Conservation (phyloP, 2,888 invertebrate species). For the Watsonalla binaria region DNA sequence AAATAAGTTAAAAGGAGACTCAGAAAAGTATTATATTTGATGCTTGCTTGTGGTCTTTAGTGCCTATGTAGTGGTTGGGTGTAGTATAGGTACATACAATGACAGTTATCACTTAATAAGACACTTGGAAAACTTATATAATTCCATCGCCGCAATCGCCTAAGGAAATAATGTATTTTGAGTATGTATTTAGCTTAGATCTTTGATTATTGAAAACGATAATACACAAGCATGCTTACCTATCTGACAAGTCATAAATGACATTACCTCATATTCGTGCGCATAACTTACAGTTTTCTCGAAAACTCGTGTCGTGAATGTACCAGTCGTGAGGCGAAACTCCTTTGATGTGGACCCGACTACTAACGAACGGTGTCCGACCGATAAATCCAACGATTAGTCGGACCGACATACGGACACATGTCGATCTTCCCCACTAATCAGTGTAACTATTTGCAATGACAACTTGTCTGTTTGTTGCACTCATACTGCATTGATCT, state of each 20-base stretch:
- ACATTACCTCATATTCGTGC: conserved; percentile 58
- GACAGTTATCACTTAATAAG: no score
- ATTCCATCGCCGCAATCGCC: no score
- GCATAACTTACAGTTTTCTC: conserved; percentile 59
- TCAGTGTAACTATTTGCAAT: conserved; percentile 40
- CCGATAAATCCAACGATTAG: conserved; percentile 44
- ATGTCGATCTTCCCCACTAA: conserved; percentile 36
- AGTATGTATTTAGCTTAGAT: no score
- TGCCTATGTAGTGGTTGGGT: no score
- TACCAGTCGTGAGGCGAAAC: conserved; percentile 61
- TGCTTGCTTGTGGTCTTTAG: no score
- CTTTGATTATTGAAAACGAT: not conserved
- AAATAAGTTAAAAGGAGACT: no score
- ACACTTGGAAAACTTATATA: no score
- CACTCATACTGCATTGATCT: conserved; percentile 5
- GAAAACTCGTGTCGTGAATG: conserved; percentile 60
- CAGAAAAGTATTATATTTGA: no score
- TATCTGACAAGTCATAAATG: conserved; percentile 25
- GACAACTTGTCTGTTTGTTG: conserved; percentile 29
- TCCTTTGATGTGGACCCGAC: conserved; percentile 64
- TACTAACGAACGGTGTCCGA: conserved; percentile 58
- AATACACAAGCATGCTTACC: conserved; percentile 19
- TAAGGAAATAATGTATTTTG: no score
- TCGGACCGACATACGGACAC: conserved; percentile 41
- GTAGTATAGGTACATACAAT: no score